These are phyloP conservation scores for Elysia crispata DNA, from an alignment of 2,888 invertebrate genomes.

Conservation along the genomic window DNA sequence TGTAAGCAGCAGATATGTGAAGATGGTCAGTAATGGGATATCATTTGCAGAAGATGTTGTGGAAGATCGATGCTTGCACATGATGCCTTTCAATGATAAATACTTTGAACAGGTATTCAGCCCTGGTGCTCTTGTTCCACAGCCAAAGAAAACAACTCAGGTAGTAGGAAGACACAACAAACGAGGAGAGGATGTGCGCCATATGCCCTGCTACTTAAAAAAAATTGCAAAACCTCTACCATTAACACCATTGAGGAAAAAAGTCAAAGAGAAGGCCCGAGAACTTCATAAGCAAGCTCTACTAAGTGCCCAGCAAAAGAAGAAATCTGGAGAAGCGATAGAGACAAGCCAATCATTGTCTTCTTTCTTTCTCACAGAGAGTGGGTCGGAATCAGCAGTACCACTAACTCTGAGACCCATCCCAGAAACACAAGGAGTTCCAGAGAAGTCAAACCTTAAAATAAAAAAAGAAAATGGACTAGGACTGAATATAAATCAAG, in stretches of 20 bases:
- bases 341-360: not conserved
- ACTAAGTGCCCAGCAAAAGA: constrained; percentile 52
- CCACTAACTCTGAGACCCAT: not conserved
- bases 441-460: not conserved
- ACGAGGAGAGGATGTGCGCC: constrained; percentile 62
- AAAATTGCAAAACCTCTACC: constrained; percentile 59
- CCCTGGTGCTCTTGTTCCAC: constrained; percentile 46
- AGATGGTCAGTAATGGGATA: constrained; percentile 70
- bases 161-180: constrained; percentile 68
- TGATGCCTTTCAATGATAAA: constrained; percentile 74
- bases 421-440: not conserved
- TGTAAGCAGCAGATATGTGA: constrained; percentile 64
- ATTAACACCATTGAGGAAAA: constrained; percentile 47
- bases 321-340: constrained; percentile 10
- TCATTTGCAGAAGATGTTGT: constrained; percentile 75
- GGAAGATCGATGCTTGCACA: constrained; percentile 71
- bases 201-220: constrained; percentile 70
- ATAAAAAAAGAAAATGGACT: not conserved
- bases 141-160: not conserved
- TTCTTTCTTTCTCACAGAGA: constrained; percentile 40
- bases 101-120: constrained; percentile 71
- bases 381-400: not conserved
- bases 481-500: not conserved
- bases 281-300: constrained; percentile 66
- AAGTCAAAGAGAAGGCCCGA: constrained; percentile 68